Conservation (phyloP, 2,888 invertebrate species). For the Hydriomena furcata region DNA sequence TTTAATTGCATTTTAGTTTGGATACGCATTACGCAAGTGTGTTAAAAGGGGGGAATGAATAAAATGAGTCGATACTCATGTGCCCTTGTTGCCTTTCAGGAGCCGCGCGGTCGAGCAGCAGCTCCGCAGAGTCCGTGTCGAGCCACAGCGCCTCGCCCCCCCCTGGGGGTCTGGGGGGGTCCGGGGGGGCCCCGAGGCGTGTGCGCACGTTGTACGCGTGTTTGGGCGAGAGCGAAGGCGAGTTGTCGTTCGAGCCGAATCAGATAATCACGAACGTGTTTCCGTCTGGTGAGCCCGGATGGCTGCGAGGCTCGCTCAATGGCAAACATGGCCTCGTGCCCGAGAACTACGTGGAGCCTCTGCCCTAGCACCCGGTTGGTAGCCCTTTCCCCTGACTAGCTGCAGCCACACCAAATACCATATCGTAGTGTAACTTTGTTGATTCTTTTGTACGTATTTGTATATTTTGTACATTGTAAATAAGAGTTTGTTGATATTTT, state of each 20-base stretch:
- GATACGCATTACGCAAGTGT: too few species aligned
- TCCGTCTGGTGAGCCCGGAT: conserved; percentile 97
- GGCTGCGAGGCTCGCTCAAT: conserved; percentile 97
- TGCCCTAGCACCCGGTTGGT: conserved; percentile 80
- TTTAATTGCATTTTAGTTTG: too few species aligned
- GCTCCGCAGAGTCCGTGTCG: conserved; percentile 93
- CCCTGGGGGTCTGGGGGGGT: conserved; percentile 11
- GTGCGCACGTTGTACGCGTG: conserved; percentile 98
- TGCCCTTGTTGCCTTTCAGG: conserved; percentile 27
- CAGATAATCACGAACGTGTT: conserved; percentile 98
- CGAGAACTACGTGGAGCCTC: conserved; percentile 97
- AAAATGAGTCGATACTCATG: neutral
- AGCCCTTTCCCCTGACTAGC: neutral
- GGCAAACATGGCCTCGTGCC: conserved; percentile 97
- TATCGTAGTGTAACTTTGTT: conserved; percentile 62
- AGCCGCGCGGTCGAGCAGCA: conserved; percentile 77
- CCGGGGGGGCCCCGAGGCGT: conserved; percentile 70
- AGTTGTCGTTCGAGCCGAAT: conserved; percentile 98
- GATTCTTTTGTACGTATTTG: conserved; percentile 70
- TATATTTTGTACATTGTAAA: conserved; percentile 80
- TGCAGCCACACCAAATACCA: conserved; percentile 41
- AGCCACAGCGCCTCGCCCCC: conserved; percentile 69
- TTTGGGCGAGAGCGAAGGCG: conserved; percentile 97
- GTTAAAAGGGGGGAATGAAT: too few species aligned
- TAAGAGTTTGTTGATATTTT: conserved; percentile 79